These are phyloP conservation scores for Vidua macroura DNA, from an alignment of 2,113 vertebrate genomes.

Conservation along the genomic window DNA sequence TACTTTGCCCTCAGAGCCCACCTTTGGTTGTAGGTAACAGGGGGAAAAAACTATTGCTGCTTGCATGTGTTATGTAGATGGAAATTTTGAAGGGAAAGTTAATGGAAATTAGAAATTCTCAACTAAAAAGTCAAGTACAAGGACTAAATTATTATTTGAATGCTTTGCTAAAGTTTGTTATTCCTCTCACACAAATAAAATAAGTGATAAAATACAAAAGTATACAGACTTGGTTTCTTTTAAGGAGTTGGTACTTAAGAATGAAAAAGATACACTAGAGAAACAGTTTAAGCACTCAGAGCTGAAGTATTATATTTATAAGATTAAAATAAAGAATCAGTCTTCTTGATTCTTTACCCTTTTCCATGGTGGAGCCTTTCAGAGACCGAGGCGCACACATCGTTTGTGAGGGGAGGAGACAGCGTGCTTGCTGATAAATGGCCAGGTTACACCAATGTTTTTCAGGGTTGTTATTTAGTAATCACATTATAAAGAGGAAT, in stretches of 20 bases:
- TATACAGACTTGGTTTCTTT: not conserved
- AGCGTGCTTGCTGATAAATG: not conserved
- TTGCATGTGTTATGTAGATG: not conserved
- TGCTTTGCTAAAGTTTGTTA: not conserved
- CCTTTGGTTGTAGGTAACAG: not conserved
- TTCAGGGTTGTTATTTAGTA: not conserved
- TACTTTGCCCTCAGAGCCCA: not conserved
- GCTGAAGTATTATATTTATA: not conserved
- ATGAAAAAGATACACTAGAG: not conserved
- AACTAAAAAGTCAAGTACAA: not conserved
- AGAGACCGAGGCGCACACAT: fast-evolving
- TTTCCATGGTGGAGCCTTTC: not conserved
- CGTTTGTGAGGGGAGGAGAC: not conserved
- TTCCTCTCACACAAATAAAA: not conserved
- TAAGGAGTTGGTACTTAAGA: not conserved
- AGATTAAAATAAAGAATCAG: not conserved
- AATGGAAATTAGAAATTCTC: not conserved
- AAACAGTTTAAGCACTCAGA: not conserved
- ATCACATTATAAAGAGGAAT: not conserved
- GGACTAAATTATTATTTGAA: not conserved
- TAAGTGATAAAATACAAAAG: not conserved
- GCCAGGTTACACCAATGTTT: not conserved
- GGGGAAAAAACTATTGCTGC: not conserved
- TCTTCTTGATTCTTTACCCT: not conserved
- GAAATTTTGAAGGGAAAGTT: not conserved